Base-by-base conservation (phyloP, 2,888 invertebrate species). In the Oligia fasciuncula region DNA sequence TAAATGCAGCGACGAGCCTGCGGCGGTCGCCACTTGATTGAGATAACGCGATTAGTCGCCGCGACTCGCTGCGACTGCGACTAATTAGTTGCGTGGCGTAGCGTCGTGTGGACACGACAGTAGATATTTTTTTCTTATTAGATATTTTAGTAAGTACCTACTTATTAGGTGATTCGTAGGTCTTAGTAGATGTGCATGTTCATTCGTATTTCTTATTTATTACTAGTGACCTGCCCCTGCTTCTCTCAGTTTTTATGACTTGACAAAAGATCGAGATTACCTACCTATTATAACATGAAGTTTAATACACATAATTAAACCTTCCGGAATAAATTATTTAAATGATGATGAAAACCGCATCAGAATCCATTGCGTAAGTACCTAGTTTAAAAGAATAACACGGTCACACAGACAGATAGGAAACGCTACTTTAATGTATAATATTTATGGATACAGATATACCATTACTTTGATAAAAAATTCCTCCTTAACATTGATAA, bases 41-140 rank as follows among this genome's bases (percentile, higher is more conserved):
- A 74, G 85, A 82, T 90, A 89, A 90, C 82, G 74, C 84, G 78
- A 86, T 90, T 90, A 91, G 85, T 82, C 80, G 85, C 83, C 82
- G 87, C 81, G 84, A 68, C 77, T 57, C 82, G 77, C 73, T 69
- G 72, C 75, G 80, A 89, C 70, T 77, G 76, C 85, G 81, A 89
- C 85, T 88, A 90, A 90, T 90, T 89, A 85, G 80, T 86, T 77
- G 85, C 77, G 80, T 85, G 83, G 73, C 77, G 71, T 75, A 63
- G 77, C 74, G 67, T 73, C 85, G 85, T 85, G 69, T 83, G 83
- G 74, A 81, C 67, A 43, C 51, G 43, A 13, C 43, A 14, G 6
- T 13, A 40, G 5, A 4, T 6, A 9, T 69, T 49, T 35, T 49
- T 49, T 65, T 35, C 17, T 17, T 1, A 23, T 57, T 11, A 57